A percentile compares a stretch with the other conserved stretches of the same genome.
These are phyloP conservation scores for Trinectes maculatus DNA, from an alignment of 2,113 vertebrate genomes.

Conservation along the genomic window DNA sequence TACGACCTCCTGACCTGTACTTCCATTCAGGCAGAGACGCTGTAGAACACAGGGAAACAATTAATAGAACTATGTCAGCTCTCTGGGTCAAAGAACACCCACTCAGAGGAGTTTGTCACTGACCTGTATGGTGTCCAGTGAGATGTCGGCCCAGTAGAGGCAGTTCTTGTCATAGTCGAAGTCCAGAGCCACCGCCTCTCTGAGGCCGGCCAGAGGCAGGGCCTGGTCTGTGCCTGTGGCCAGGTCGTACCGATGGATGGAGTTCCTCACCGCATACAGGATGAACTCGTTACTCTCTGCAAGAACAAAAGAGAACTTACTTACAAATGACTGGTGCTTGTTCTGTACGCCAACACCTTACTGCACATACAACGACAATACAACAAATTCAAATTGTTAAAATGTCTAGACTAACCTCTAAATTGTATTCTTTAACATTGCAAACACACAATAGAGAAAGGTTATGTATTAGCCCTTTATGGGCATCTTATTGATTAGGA, in stretches of 20 bases:
- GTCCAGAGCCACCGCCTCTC: constrained; percentile 92
- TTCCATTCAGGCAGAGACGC: constrained; percentile 96
- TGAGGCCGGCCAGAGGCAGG: constrained; percentile 89
- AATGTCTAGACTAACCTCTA: too few species aligned
- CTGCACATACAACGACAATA: too few species aligned
- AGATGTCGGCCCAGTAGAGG: constrained; percentile 96
- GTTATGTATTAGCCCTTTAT: too few species aligned
- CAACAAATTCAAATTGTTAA: too few species aligned
- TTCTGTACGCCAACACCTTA: too few species aligned
- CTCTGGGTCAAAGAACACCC: neutral
- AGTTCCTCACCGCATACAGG: constrained; percentile 91
- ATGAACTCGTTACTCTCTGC: constrained; percentile 98
- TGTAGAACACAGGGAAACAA: constrained; percentile 51
- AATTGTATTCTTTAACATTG: too few species aligned
- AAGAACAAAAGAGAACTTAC: constrained; percentile 3
- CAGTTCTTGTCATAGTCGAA: constrained; percentile 97
- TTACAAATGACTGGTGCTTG: too few species aligned
- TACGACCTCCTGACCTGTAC: constrained; percentile 92
- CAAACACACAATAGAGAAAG: too few species aligned
- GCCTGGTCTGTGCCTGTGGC: constrained; percentile 88
- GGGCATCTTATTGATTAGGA: too few species aligned
- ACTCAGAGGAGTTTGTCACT: neutral
- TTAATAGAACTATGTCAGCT: neutral
- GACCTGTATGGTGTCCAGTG: constrained; percentile 89
- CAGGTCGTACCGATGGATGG: constrained; percentile 95